Conservation (phyloP, 1,140 invertebrate genomes). For the Achroia grisella region DNA sequence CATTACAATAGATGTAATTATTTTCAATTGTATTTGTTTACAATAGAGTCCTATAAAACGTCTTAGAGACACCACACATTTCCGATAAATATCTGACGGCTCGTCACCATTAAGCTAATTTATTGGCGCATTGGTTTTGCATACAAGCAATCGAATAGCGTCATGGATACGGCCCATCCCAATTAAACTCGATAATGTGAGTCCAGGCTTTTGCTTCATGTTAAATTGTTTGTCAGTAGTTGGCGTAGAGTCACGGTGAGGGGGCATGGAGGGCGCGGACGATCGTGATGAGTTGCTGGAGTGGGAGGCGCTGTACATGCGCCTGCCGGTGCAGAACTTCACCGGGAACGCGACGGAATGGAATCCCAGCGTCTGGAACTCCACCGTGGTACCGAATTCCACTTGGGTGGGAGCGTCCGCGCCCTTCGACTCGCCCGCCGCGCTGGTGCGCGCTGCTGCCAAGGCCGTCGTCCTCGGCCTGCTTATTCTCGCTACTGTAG, state of each 20-base stretch:
- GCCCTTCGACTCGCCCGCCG: slow-evolving; percentile 55
- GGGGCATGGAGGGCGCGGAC: slow-evolving; percentile 62
- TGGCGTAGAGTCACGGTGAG: slow-evolving; percentile 46
- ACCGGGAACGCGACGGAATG: slow-evolving; percentile 45
- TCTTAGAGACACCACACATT: too few relatives aligned
- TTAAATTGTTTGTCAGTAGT: slow-evolving; percentile 20
- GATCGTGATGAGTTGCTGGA: slow-evolving; percentile 47
- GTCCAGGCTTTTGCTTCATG: background rate
- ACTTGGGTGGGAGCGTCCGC: slow-evolving; percentile 44
- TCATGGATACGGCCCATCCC: too few relatives aligned
- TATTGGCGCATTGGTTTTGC: too few relatives aligned
- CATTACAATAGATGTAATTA: too few relatives aligned
- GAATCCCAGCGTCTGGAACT: slow-evolving; percentile 38
- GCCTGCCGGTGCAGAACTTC: slow-evolving; percentile 34
- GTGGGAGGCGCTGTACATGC: slow-evolving; percentile 52
- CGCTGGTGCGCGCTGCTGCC: slow-evolving; percentile 53
- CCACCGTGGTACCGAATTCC: slow-evolving; percentile 34
- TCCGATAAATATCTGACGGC: too few relatives aligned
- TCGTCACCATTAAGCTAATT: too few relatives aligned
- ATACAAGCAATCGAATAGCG: too few relatives aligned
- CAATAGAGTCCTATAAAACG: too few relatives aligned
- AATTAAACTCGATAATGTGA: too few relatives aligned
- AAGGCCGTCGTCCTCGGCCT: slow-evolving; percentile 65
- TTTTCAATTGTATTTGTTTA: too few relatives aligned
- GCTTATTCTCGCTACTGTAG: slow-evolving; percentile 67